A percentile compares a stretch with the other conserved stretches of the same genome.
These are phyloP conservation scores for Casuarius casuarius DNA, from an alignment of 2,113 vertebrate genomes.

Conservation along the genomic window DNA sequence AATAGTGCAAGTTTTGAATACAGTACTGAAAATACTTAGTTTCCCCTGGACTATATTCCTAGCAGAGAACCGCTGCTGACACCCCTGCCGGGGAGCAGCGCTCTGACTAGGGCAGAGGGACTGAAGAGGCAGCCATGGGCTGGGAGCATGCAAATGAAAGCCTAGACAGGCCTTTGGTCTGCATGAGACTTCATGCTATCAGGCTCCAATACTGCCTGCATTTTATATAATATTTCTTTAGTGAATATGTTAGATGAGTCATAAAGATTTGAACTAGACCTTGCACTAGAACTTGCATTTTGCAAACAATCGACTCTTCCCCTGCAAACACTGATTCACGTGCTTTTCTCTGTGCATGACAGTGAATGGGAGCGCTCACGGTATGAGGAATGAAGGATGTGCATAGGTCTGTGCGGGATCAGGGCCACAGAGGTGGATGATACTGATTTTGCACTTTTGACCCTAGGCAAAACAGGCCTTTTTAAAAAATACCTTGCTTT, in stretches of 20 bases:
- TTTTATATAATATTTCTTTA: conserved; percentile 9
- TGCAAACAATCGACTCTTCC: background rate
- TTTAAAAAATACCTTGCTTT: background rate
- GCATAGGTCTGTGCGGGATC: background rate
- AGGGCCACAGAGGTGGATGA: background rate
- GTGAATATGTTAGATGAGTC: background rate
- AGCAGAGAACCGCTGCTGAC: background rate
- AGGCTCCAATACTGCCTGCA: background rate
- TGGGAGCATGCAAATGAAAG: background rate
- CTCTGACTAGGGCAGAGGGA: background rate
- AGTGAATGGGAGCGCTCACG: rapidly evolving
- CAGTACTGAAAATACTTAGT: background rate
- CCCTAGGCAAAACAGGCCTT: background rate
- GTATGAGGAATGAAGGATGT: background rate
- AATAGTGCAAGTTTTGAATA: background rate
- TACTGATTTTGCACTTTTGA: background rate
- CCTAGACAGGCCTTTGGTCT: background rate
- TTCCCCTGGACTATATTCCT: background rate
- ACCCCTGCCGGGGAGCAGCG: background rate
- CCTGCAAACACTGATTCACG: background rate
- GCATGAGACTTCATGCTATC: background rate
- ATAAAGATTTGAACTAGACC: background rate
- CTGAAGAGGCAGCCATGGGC: background rate
- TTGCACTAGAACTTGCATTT: conserved; percentile 12
- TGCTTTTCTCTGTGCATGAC: background rate